Base-by-base conservation (phyloP, 2,113 vertebrate genomes). In the Peromyscus leucopus region DNA sequence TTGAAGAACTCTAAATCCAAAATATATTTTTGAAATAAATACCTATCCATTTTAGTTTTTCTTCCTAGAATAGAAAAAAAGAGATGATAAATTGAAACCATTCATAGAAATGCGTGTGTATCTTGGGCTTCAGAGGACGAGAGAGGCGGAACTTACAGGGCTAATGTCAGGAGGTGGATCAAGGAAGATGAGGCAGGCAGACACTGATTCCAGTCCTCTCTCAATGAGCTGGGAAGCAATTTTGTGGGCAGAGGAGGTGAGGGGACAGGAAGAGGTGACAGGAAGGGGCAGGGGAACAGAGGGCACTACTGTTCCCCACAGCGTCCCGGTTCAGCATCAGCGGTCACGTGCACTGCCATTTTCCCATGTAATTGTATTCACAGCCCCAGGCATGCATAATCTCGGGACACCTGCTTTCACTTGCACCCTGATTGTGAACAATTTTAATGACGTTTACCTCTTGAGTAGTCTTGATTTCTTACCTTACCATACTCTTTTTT, bases 11-110 rank as follows among this genome's bases (percentile, higher is more conserved):
- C 36, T 72, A 72, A 91, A 92, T 69, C n/a, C 84, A 95, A 92
- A 88, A 84, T 89, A 95, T 93, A 91, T 67, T 96, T 96, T 87
- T 75, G 24, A 89, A 95, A 79, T 93, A 80, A 88, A 28, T 61
- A 12, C 82, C 79, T 92, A 89, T 57, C 7, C 61, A 75, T 95
- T 22, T 93, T 83, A 79, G 26, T 17, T 89, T 90, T 83, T 57
- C 8, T 33, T 92, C 65, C 72, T 63, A 90, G 83, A 28, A 76
- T 87, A 78, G 74, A 75, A 95, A 91, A 90, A 59, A 21, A 28
- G 28, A 93, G 78, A 82, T 24, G n/a, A 11, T 31, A 76, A 65
- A 7, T 42, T 91, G 69, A 95, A 96, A 79, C 7, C 22, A 92
- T 22, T 36, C 5, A 0, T 36, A 79, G 67, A 67, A 71, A 95